phyloP scores from a whole-genome alignment of 2,888 invertebrate species.

The Cotesia congregata region DNA sequence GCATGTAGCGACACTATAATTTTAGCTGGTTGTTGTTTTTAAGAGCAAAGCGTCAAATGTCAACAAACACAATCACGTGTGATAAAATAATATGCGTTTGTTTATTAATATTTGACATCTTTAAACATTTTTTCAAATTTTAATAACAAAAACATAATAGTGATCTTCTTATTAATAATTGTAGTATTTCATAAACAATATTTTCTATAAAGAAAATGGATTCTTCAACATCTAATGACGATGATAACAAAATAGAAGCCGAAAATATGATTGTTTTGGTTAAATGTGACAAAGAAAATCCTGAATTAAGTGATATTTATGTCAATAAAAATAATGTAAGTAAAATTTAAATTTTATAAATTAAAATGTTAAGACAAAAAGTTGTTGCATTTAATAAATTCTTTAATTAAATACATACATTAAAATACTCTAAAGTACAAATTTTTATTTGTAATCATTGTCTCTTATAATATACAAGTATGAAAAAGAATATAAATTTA shows the following conservation, averaged over 20 bases:
- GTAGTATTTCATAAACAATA: too few species aligned
- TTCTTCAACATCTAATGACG: not conserved
- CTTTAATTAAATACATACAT: too few species aligned
- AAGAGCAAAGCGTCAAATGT: not conserved
- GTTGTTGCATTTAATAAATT: constrained; percentile 14
- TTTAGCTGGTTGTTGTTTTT: not conserved
- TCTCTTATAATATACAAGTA: too few species aligned
- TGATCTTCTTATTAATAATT: too few species aligned
- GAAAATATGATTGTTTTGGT: constrained; percentile 24
- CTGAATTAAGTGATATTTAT: constrained; percentile 47
- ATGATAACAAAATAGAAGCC: constrained; percentile 4
- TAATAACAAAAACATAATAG: too few species aligned
- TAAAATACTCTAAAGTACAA: too few species aligned
- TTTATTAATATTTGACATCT: too few species aligned
- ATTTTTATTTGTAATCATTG: too few species aligned
- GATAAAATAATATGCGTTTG: not conserved
- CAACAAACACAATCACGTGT: not conserved
- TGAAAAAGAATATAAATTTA: too few species aligned
- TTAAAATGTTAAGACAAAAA: not conserved
- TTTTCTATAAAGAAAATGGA: not conserved
- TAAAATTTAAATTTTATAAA: not conserved
- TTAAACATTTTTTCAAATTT: too few species aligned
- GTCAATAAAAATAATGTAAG: constrained; percentile 57
- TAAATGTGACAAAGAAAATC: constrained; percentile 36
- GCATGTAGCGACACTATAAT: not conserved